Base-by-base conservation (phyloP, 2,888 invertebrate genomes). In the Holacanthella duospinosa region DNA sequence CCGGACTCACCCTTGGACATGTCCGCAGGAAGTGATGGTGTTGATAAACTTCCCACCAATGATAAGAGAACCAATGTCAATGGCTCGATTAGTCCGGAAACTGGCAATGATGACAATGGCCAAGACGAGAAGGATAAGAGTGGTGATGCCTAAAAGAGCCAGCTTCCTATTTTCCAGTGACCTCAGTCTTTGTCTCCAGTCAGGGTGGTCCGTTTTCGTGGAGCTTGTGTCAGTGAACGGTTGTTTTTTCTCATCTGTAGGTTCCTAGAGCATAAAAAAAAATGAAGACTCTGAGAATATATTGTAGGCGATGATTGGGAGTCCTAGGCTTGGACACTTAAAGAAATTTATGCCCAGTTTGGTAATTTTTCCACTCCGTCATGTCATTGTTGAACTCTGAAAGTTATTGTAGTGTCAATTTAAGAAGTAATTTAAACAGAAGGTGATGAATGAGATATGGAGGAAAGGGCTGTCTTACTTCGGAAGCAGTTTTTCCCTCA, bases 21-120 rank as follows among this genome's bases (percentile, higher is more conserved):
- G 81, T 59, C 91, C 91, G 75, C 91, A 91, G 44, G 85, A 82
- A 1, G 89, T 87, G 55, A 85, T 81, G 0, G 89, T 85, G 60
- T 84, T 82, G 26, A 88, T 82, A 74, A 80, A 88, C 68, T 84
- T 84, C 19, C 88, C 89, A 69, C 88, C 85, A 56, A 85, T 64
- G 44, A 66, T 64, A n/a, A 66, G 58, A 27, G 61, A 43, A 1
- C 66, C 66, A 55, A 66, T 64, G 59, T 66, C 66, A 56, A 66
- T 64, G 24, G 65, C 59, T 36, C 60, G 27, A n/a, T 43, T 62
- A 21, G 67, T 59, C 24, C 62, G 57, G 25, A 55, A 65, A 55
- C 43, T 58, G 12, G 62, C 65, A 55, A 66, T 62, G 16, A 64
- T 48, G 19, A 65, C 19, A 43, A 67, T 60, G 56, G 66, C 55